phyloP scores from a whole-genome alignment of 2,888 invertebrate species.

The Thecocarcelia acutangulata region DNA sequence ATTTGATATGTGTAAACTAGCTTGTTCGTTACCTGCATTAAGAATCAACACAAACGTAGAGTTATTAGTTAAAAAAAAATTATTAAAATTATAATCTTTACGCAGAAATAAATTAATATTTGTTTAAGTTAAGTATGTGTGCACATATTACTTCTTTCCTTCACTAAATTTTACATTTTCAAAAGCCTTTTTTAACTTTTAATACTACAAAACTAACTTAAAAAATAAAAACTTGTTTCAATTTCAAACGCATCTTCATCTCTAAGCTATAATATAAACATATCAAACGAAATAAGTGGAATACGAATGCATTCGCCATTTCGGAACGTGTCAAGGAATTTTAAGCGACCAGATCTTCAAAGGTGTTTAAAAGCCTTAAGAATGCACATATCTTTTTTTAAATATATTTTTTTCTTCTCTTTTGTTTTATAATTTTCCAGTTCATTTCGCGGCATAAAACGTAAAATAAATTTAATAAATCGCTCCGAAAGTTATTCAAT shows the following conservation, averaged over 20 bases:
- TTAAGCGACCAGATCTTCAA: conserved; percentile 80
- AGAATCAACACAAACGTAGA: too few relatives aligned
- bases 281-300: conserved; percentile 79
- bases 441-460: conserved; percentile 84
- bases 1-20: too few relatives aligned
- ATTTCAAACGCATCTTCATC: conserved; percentile 8
- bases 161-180: too few relatives aligned
- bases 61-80: too few relatives aligned
- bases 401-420: background rate
- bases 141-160: too few relatives aligned
- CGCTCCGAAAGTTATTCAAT: conserved; percentile 77
- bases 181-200: background rate
- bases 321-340: conserved; percentile 78
- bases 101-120: too few relatives aligned
- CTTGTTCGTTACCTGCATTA: too few relatives aligned
- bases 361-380: conserved; percentile 70
- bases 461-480: conserved; percentile 83
- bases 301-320: conserved; percentile 80
- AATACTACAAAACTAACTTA: background rate
- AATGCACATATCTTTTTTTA: background rate
- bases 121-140: too few relatives aligned
- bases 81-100: too few relatives aligned
- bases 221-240: conserved; percentile 10
- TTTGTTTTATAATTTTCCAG: background rate
- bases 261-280: conserved; percentile 78